These are phyloP conservation scores for Coelinius sp. DNA, from an alignment of 2,888 invertebrate genomes.

Conservation along the genomic window DNA sequence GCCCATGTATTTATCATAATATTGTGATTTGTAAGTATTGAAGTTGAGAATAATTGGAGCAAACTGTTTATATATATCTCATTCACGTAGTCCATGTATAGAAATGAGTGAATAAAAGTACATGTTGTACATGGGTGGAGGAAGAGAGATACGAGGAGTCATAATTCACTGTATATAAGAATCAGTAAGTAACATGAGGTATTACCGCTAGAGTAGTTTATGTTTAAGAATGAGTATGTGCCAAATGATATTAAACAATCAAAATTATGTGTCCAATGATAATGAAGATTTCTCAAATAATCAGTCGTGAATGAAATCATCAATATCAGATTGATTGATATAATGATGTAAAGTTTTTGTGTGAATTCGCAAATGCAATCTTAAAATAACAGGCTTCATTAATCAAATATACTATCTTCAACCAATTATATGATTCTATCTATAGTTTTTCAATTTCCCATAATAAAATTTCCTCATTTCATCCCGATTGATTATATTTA, in stretches of 20 bases:
- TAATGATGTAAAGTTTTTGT: not conserved
- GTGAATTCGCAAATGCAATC: not conserved
- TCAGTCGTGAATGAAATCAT: not conserved
- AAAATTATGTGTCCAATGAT: too few relatives aligned
- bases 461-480: too few relatives aligned
- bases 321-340: not conserved
- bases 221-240: not conserved
- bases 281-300: not conserved
- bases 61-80: not conserved
- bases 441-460: too few relatives aligned
- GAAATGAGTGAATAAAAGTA: not conserved
- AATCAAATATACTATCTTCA: not conserved
- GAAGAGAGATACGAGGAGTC: not conserved
- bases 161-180: constrained; percentile 1
- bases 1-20: not conserved
- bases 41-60: not conserved
- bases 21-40: constrained; percentile 7
- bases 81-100: constrained; percentile 2
- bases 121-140: not conserved
- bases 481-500: too few relatives aligned
- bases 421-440: too few relatives aligned
- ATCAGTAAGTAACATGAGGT: not conserved
- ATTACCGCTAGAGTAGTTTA: not conserved
- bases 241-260: not conserved
- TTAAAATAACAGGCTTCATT: not conserved